These are phyloP conservation scores for Eumaeus atala DNA, from an alignment of 1,140 invertebrate species.

Conservation along the genomic window DNA sequence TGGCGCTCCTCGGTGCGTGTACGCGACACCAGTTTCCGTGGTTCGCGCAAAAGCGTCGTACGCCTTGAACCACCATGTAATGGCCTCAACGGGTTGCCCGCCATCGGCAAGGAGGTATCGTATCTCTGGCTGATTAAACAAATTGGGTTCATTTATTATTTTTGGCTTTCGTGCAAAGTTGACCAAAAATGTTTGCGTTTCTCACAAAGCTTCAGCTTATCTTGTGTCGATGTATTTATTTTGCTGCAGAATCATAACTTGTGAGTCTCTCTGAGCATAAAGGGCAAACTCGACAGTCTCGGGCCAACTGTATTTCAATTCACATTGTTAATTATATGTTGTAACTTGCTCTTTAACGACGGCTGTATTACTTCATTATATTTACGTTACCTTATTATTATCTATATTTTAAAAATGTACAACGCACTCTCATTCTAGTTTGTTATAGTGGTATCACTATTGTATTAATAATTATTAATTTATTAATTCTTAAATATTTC, in stretches of 20 bases:
- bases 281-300: slow-evolving; percentile 12
- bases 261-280: slow-evolving; percentile 18
- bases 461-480: too few relatives aligned
- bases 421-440: slow-evolving; percentile 4
- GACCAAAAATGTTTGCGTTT: slow-evolving; percentile 12
- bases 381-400: too few relatives aligned
- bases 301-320: too few relatives aligned
- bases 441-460: slow-evolving; percentile 4
- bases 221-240: slow-evolving; percentile 34
- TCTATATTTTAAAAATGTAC: too few relatives aligned
- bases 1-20: slow-evolving; percentile 77
- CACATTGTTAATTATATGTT: too few relatives aligned
- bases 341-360: too few relatives aligned
- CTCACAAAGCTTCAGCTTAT: slow-evolving; percentile 29
- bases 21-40: slow-evolving; percentile 76
- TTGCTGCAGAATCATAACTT: slow-evolving; percentile 29
- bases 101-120: slow-evolving; percentile 74
- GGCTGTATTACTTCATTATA: too few relatives aligned
- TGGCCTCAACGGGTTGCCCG: slow-evolving; percentile 71
- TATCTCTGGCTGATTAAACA: slow-evolving; percentile 44
- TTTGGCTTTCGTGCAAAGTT: slow-evolving; percentile 16
- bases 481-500: too few relatives aligned
- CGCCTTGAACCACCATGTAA: slow-evolving; percentile 77
- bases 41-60: slow-evolving; percentile 75
- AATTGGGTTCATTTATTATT: slow-evolving; percentile 18